phyloP scores from a whole-genome alignment of 2,888 invertebrate species.

The Seira ritae region DNA sequence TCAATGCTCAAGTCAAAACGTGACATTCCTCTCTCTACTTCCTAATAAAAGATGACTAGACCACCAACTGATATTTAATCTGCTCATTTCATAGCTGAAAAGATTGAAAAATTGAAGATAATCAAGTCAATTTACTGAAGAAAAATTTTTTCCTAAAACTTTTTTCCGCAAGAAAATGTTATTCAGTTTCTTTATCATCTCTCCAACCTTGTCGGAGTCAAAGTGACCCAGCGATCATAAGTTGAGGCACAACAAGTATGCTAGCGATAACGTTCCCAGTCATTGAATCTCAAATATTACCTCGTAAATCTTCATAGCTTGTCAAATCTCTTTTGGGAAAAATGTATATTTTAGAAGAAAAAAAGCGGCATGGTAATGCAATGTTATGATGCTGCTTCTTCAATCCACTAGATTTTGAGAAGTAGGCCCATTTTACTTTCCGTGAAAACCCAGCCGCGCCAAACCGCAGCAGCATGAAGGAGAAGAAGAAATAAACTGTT shows the following conservation, averaged over 20 bases:
- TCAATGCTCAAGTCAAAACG: no score
- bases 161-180: background rate
- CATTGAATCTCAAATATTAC: constrained; percentile 60
- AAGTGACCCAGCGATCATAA: background rate
- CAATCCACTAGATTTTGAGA: no score
- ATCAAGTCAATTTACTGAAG: no score
- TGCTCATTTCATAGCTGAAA: no score
- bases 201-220: no score
- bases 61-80: no score
- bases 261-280: constrained; percentile 43
- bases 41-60: no score
- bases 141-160: no score
- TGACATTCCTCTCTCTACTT: no score
- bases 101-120: no score
- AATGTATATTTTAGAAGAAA: constrained; percentile 42
- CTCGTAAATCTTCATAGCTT: constrained; percentile 61
- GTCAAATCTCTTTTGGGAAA: constrained; percentile 56
- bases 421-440: no score
- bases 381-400: constrained; percentile 11
- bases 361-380: constrained; percentile 41
- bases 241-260: constrained; percentile 34
- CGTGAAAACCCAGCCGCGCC: background rate
- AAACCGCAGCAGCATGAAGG: constrained; percentile 10
- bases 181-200: no score
- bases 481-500: background rate